These are phyloP conservation scores for Epinephelus coioides DNA, from an alignment of 2,797 vertebrate species.

Conservation along the genomic window DNA sequence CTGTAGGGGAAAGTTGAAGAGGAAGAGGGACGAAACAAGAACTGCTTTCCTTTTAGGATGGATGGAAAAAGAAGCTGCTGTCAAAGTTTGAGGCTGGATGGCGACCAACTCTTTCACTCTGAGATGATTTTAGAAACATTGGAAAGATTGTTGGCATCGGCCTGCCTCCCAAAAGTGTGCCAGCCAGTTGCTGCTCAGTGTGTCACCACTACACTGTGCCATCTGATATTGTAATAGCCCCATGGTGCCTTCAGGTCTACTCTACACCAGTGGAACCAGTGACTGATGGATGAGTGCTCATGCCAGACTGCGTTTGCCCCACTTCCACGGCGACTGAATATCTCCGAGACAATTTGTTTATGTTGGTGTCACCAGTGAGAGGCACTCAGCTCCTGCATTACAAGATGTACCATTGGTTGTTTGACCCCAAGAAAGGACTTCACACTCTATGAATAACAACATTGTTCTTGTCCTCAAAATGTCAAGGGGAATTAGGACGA, in stretches of 20 bases:
- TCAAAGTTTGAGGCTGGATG: neutral
- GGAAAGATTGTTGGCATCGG: slow-evolving; percentile 16
- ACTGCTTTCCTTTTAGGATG: neutral
- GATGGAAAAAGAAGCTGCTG: neutral
- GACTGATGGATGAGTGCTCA: slow-evolving; percentile 22
- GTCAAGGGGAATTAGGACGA: neutral
- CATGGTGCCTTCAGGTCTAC: slow-evolving; percentile 40
- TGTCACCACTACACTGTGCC: slow-evolving; percentile 36
- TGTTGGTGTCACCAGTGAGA: neutral
- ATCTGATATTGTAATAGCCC: slow-evolving; percentile 57
- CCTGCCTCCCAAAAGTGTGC: slow-evolving; percentile 10
- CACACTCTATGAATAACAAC: neutral
- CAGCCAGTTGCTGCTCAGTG: slow-evolving; percentile 27
- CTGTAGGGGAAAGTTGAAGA: slow-evolving; percentile 21
- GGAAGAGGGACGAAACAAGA: slow-evolving; percentile 6
- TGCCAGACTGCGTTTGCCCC: slow-evolving; percentile 1
- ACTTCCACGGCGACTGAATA: slow-evolving; percentile 15
- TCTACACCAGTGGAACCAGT: slow-evolving; percentile 31
- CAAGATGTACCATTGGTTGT: neutral
- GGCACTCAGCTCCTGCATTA: slow-evolving; percentile 4
- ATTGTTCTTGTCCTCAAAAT: neutral
- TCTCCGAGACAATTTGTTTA: neutral
- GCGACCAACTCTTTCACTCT: neutral
- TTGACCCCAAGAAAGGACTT: neutral
- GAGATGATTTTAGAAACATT: slow-evolving; percentile 8